Conservation (phyloP, 2,113 vertebrate species). For the Condylura cristata region DNA sequence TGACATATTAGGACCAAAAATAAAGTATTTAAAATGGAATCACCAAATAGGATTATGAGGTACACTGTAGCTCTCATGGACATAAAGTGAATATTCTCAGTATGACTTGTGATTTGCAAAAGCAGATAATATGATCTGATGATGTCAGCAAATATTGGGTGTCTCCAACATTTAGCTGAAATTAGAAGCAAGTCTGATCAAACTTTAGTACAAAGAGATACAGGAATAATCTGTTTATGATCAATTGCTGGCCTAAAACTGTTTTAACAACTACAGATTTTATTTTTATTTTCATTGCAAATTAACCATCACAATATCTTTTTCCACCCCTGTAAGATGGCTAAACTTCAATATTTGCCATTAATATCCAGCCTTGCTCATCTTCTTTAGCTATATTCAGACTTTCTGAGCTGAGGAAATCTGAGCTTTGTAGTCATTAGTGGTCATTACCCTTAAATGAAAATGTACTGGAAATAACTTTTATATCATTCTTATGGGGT, state of each 20-base stretch:
- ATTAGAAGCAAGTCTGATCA: not conserved
- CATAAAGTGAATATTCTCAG: not conserved
- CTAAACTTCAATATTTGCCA: conserved; percentile 68
- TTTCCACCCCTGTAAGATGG: not conserved
- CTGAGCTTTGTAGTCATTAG: conserved; percentile 74
- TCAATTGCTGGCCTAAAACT: not conserved
- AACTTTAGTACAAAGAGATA: not conserved
- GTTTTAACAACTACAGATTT: conserved; percentile 18
- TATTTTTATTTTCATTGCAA: conserved; percentile 60
- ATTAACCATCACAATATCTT: conserved; percentile 27
- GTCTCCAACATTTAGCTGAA: not conserved
- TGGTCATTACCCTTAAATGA: conserved; percentile 79
- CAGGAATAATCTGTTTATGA: not conserved
- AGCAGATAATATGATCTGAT: not conserved
- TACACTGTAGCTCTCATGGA: not conserved
- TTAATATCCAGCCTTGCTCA: conserved; percentile 62
- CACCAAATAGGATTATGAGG: not conserved
- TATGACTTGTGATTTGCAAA: not conserved
- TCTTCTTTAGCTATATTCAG: conserved; percentile 63
- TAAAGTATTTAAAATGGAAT: not conserved
- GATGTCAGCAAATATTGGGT: not conserved
- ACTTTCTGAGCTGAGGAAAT: conserved; percentile 64
- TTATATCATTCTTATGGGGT: conserved; percentile 70
- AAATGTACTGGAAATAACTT: conserved; percentile 81
- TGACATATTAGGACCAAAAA: not conserved